These are phyloP conservation scores for Pheosia gnoma DNA, from an alignment of 2,888 invertebrate genomes.

Conservation along the genomic window DNA sequence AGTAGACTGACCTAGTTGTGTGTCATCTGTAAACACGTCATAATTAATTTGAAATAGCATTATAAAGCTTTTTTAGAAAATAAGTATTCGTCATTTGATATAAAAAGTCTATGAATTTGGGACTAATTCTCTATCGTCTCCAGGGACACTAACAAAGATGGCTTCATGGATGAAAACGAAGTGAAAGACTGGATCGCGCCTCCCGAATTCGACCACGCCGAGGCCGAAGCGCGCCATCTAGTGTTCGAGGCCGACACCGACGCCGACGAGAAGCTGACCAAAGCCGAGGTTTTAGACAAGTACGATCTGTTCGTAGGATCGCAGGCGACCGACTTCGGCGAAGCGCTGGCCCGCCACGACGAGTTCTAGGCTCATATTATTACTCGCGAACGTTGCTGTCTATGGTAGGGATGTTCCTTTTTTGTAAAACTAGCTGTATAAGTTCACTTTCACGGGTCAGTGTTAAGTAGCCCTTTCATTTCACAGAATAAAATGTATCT, in stretches of 20 bases:
- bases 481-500: no score
- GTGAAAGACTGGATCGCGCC: slow-evolving; percentile 98
- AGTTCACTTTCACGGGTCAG: no score
- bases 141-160: slow-evolving; percentile 94
- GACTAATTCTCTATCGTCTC: slow-evolving; percentile 4
- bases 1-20: background rate
- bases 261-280: slow-evolving; percentile 94
- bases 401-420: background rate
- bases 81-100: no score
- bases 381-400: slow-evolving; percentile 13
- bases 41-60: no score
- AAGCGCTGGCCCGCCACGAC: slow-evolving; percentile 96
- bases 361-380: slow-evolving; percentile 88
- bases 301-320: slow-evolving; percentile 99
- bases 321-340: slow-evolving; percentile 99
- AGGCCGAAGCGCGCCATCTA: slow-evolving; percentile 97
- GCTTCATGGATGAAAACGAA: slow-evolving; percentile 94
- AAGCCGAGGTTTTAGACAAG: slow-evolving; percentile 95
- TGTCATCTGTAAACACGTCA: background rate
- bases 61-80: no score
- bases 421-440: background rate
- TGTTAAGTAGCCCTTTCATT: no score
- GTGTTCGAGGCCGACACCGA: slow-evolving; percentile 97
- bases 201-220: slow-evolving; percentile 97
- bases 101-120: no score